phyloP scores from a whole-genome alignment of 2,888 invertebrate species.

The Agrochola lota region DNA sequence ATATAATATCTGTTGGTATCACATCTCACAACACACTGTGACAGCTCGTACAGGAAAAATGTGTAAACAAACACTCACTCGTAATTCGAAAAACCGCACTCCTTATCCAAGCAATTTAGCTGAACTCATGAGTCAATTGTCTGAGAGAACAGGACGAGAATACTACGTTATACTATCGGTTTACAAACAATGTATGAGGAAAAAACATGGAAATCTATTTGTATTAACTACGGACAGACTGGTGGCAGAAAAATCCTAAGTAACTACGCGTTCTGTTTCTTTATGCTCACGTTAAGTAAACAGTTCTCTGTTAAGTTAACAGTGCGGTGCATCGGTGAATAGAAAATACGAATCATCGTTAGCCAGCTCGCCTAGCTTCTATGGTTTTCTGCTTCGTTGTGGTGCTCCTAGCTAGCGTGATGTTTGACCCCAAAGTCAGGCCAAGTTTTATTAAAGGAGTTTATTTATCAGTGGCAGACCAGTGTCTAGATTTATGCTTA shows the following conservation, averaged over 20 bases:
- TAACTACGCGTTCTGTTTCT: neutral
- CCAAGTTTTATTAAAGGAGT: neutral
- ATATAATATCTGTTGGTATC: constrained; percentile 15
- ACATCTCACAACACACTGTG: neutral
- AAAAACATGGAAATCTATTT: constrained; percentile 40
- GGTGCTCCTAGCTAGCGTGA: neutral
- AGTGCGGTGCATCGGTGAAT: too few species aligned
- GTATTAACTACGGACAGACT: neutral
- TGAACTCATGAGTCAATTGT: constrained; percentile 51
- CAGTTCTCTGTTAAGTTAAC: neutral
- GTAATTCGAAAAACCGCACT: constrained; percentile 11
- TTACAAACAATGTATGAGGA: constrained; percentile 59
- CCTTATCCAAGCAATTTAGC: constrained; percentile 25
- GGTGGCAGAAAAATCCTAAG: neutral
- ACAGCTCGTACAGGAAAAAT: constrained; percentile 46
- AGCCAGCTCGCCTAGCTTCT: too few species aligned
- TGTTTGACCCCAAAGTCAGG: neutral
- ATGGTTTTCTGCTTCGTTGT: neutral
- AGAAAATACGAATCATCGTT: too few species aligned
- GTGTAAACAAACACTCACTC: constrained; percentile 26
- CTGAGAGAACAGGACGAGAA: constrained; percentile 4
- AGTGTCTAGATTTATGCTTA: neutral
- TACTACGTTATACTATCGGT: constrained; percentile 54
- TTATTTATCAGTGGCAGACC: neutral
- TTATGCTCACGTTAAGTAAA: neutral